A percentile compares a stretch with the other conserved stretches of the same genome.
These are phyloP conservation scores for Chelon auratus DNA, from an alignment of 2,797 vertebrate species.

Conservation along the genomic window DNA sequence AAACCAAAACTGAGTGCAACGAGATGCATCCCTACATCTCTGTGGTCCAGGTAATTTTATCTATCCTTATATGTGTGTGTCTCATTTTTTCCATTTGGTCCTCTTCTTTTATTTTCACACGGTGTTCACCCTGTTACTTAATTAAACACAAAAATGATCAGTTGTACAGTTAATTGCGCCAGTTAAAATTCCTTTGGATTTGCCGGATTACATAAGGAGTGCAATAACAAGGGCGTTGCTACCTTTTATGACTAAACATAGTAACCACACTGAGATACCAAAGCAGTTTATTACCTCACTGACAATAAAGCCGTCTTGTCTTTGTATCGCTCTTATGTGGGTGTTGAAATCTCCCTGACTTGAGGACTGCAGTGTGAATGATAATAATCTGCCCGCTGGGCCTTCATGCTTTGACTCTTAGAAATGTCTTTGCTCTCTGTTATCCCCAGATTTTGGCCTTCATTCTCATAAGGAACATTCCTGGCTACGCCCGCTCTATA, in stretches of 20 bases:
- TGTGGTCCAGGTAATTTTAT: slow-evolving; percentile 90
- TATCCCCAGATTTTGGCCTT: slow-evolving; percentile 93
- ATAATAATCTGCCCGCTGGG: not conserved
- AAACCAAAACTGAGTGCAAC: slow-evolving; percentile 97
- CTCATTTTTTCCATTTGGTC: not conserved
- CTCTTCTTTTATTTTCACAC: not conserved
- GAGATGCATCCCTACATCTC: slow-evolving; percentile 97
- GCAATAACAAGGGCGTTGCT: slow-evolving; percentile 34
- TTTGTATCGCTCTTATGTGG: not conserved
- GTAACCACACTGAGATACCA: not conserved
- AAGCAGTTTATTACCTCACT: not conserved
- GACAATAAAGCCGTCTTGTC: not conserved
- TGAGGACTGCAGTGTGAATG: not conserved
- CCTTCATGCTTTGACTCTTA: slow-evolving; percentile 1
- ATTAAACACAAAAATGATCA: no score
- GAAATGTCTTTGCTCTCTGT: slow-evolving; percentile 20
- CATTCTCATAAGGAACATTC: slow-evolving; percentile 97
- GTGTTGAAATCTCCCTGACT: not conserved
- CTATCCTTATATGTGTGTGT: not conserved
- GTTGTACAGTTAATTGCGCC: not conserved
- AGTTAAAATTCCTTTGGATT: not conserved
- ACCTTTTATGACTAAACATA: not conserved
- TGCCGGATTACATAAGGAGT: slow-evolving; percentile 5
- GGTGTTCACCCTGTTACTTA: no score
- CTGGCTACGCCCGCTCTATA: slow-evolving; percentile 94